These are phyloP conservation scores for Leptopilina syphax DNA, from an alignment of 2,888 invertebrate genomes.

Conservation along the genomic window DNA sequence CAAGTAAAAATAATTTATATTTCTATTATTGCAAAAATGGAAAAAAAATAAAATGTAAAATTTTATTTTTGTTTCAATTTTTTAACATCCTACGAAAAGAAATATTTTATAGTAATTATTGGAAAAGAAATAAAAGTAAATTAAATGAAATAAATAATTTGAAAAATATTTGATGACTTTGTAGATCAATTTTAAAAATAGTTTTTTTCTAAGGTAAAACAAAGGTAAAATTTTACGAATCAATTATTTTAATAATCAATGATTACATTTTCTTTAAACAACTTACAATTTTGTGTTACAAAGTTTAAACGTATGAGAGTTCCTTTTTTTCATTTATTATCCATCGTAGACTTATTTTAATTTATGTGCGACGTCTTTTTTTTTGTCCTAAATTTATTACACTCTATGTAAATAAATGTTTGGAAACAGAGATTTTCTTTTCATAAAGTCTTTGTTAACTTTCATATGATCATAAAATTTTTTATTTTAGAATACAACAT, in stretches of 20 bases:
- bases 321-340: background rate
- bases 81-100: too few relatives aligned
- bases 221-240: conserved; percentile 7
- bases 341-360: background rate
- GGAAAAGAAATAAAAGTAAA: too few relatives aligned
- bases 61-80: too few relatives aligned
- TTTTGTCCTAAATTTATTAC: conserved; percentile 4
- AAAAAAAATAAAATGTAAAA: too few relatives aligned
- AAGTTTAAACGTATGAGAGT: background rate
- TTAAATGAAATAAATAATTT: too few relatives aligned
- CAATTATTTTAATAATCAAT: conserved; percentile 25
- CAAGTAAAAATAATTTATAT: too few relatives aligned
- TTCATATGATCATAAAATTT: background rate
- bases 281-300: conserved; percentile 23
- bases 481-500: background rate
- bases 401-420: background rate
- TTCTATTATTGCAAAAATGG: too few relatives aligned
- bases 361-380: background rate
- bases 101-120: too few relatives aligned
- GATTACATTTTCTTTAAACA: conserved; percentile 12
- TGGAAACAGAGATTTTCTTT: background rate
- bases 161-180: too few relatives aligned
- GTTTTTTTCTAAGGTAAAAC: background rate
- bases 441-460: conserved; percentile 21
- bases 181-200: too few relatives aligned